These are phyloP conservation scores for Nephotettix cincticeps DNA, from an alignment of 1,140 invertebrate species.

Conservation along the genomic window DNA sequence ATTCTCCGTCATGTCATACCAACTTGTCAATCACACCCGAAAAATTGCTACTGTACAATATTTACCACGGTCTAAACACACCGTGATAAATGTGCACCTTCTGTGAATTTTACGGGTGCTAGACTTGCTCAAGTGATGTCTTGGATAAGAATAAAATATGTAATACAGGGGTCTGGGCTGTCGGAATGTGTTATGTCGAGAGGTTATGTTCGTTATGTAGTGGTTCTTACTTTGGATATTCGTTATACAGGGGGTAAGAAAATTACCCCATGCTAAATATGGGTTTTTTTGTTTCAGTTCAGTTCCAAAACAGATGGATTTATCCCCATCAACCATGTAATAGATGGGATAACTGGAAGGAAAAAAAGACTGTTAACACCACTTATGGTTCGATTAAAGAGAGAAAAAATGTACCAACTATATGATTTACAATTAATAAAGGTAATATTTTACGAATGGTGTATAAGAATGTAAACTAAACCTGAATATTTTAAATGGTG, in stretches of 20 bases:
- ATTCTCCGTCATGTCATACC: no score
- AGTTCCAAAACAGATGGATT: neutral
- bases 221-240: no score
- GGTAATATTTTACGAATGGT: neutral
- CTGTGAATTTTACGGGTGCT: neutral
- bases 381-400: neutral
- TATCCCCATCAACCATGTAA: constrained; percentile 6
- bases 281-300: neutral
- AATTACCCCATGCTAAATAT: neutral
- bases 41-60: neutral
- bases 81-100: neutral
- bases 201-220: no score
- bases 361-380: neutral
- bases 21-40: no score
- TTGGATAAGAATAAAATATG: no score
- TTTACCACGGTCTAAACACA: no score
- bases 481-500: no score
- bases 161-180: no score
- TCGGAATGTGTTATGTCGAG: no score
- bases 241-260: no score
- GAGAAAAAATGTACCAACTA: constrained; percentile 11
- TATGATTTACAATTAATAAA: constrained; percentile 5
- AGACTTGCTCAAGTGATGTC: neutral
- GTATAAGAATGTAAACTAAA: neutral
- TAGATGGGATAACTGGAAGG: neutral